A percentile compares a stretch with the other conserved stretches of the same genome.
Evolutionary conservation across 1,140 invertebrate genomes (phyloP).

Genomic region (Oncopeltus fasciatus): DNA sequence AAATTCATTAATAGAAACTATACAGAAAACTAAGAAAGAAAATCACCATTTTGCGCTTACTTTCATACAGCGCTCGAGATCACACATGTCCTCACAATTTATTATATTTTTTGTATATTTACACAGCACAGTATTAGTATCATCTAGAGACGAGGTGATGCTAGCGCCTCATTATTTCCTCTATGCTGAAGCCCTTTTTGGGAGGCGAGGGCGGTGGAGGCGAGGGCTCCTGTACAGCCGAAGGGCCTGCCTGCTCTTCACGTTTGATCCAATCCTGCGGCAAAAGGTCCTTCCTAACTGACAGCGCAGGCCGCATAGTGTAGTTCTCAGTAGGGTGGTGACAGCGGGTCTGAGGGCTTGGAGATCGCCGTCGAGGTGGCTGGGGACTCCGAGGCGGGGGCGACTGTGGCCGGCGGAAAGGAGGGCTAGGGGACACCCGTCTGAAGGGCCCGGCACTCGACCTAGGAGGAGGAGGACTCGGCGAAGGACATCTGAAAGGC

Average conservation of each 20-base stretch:
- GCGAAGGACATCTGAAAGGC: too few species aligned
- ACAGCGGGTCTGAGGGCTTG: constrained; percentile 13
- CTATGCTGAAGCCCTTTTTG: constrained; percentile 22
- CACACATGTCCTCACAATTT: background rate
- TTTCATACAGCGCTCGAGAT: background rate
- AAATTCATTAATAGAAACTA: background rate
- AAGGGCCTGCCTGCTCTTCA: background rate
- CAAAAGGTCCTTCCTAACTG: constrained; percentile 22
- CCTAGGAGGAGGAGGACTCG: too few species aligned
- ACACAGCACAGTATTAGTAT: background rate
- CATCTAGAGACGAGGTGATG: background rate
- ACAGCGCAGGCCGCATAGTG: constrained; percentile 21
- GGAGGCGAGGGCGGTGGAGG: constrained; percentile 8
- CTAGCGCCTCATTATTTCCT: constrained; percentile 19
- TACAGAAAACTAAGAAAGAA: background rate
- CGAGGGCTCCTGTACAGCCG: background rate
- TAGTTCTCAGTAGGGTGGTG: constrained; percentile 21
- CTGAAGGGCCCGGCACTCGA: too few species aligned
- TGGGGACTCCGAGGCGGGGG: constrained; percentile 14
- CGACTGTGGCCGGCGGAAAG: too few species aligned
- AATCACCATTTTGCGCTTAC: background rate
- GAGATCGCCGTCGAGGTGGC: constrained; percentile 18
- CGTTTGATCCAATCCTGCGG: background rate
- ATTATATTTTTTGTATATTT: too few species aligned
- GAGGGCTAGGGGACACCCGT: too few species aligned